Base-by-base conservation (phyloP, 2,797 vertebrate species). In the Ptychobarbus kaznakovi region DNA sequence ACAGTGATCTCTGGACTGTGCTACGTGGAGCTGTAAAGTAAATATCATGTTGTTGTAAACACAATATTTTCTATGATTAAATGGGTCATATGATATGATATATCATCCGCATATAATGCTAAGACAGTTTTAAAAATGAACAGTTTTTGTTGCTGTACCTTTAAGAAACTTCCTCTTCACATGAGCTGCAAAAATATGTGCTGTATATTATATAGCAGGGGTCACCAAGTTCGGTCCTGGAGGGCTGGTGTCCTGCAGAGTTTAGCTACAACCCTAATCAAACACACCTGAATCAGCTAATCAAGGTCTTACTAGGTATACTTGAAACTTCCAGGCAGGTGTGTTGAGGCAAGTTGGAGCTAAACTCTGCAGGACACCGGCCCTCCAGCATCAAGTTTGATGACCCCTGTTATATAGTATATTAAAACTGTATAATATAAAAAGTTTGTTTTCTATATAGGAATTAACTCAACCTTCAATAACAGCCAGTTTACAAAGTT, bases 1-100 rank as follows among this genome's bases (percentile, higher is more conserved):
- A 58, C 65, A 56, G 16, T 49, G 66, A 56, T 70, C 80, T 81
- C 68, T 82, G 51, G 80, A 72, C 80, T 82, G 3, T 81, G 79
- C 38, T n/a, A 51, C 61, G 40, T 20, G 16, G 12, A 65, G 40
- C 18, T 35, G 63, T 16, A 80, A 80, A 46, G 44, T 70, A 32
- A 81, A 81, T 6, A 70, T 38, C 28, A 53, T 49, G 28, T 70
- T 49, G 44, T 56, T 68, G 6, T 9, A 51, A 22, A 32, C 11
- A 72, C 25, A 69, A 10, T 22, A 10, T 73, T 32, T 20, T 46
- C 4, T 44, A 9, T 61, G 40, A 61, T 82, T 81, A 11, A 79
- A 69, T 6, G 22, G 66, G 80, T 51, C 46, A 38, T 51, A 6
- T 56, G 18, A 38, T 58, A 35, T 35, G 16, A 74, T 35, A 20